Evolutionary conservation across 2,113 vertebrate genomes (phyloP).

Genomic region (Chelonoidis abingdonii): DNA sequence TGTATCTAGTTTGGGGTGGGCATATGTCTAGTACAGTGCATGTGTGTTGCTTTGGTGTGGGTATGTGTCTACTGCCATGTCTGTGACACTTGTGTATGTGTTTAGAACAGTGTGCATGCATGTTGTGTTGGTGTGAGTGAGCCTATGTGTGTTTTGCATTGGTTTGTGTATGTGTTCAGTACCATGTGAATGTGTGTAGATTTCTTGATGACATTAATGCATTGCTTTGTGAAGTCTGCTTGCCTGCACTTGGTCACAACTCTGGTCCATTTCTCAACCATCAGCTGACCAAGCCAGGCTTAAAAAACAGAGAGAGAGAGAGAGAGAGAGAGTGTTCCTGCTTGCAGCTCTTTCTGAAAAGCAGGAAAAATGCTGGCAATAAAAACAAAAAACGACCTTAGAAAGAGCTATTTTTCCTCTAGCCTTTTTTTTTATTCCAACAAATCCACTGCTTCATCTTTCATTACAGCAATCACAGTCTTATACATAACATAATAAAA

Average conservation of each 20-base stretch:
- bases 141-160: not conserved
- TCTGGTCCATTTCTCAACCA: not conserved
- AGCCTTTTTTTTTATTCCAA: conserved; percentile 18
- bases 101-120: not conserved
- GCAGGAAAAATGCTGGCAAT: conserved; percentile 26
- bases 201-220: not conserved
- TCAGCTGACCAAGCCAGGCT: not conserved
- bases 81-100: not conserved
- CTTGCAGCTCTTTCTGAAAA: not conserved
- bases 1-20: not conserved
- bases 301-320: too few relatives aligned
- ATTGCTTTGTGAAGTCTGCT: not conserved
- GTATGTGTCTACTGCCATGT: not conserved
- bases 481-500: not conserved
- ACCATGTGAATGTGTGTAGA: not conserved
- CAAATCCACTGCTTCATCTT: conserved; percentile 19
- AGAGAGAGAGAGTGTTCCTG: too few relatives aligned
- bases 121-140: not conserved
- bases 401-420: conserved; percentile 6
- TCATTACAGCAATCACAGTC: accelerated
- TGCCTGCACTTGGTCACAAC: not conserved
- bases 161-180: not conserved
- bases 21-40: not conserved
- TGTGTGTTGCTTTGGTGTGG: not conserved
- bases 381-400: not conserved